These are phyloP conservation scores for Pygocentrus nattereri DNA, from an alignment of 2,797 vertebrate species.

Conservation along the genomic window DNA sequence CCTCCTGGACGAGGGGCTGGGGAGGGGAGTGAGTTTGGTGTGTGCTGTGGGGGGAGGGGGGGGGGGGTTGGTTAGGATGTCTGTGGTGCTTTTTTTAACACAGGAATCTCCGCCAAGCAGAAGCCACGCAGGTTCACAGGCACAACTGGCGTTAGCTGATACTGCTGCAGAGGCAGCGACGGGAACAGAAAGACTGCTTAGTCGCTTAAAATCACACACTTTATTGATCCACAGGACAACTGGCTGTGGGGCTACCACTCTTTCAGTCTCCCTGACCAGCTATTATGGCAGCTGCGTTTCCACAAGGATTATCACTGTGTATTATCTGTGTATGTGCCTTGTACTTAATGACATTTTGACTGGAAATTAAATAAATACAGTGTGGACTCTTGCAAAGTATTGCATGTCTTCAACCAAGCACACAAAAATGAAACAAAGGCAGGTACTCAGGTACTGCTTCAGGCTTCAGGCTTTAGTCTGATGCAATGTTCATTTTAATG, in stretches of 20 bases:
- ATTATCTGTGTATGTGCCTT: neutral
- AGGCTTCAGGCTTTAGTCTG: too few relatives aligned
- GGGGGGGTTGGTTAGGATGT: constrained; percentile 22
- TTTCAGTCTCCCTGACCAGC: constrained; percentile 16
- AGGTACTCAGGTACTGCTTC: neutral
- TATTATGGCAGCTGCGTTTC: constrained; percentile 38
- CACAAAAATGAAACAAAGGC: too few relatives aligned
- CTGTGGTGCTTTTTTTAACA: constrained; percentile 68
- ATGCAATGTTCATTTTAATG: too few relatives aligned
- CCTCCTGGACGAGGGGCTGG: constrained; percentile 53
- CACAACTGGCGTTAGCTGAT: constrained; percentile 80
- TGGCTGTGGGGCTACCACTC: constrained; percentile 7
- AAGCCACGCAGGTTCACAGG: constrained; percentile 66
- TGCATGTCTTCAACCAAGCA: too few relatives aligned
- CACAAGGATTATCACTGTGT: neutral
- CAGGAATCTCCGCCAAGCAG: constrained; percentile 78
- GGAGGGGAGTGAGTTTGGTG: constrained; percentile 36
- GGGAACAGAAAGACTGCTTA: constrained; percentile 19
- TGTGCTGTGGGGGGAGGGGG: constrained; percentile 1
- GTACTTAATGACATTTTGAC: too few relatives aligned
- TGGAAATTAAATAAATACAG: too few relatives aligned
- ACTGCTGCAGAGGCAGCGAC: constrained; percentile 43
- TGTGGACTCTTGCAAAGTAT: too few relatives aligned
- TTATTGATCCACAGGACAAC: constrained; percentile 23
- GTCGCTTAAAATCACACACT: neutral